Conservation (phyloP, 30 jellyfish, hydroid and myxozoan species). For the Clytia hemisphaerica region DNA sequence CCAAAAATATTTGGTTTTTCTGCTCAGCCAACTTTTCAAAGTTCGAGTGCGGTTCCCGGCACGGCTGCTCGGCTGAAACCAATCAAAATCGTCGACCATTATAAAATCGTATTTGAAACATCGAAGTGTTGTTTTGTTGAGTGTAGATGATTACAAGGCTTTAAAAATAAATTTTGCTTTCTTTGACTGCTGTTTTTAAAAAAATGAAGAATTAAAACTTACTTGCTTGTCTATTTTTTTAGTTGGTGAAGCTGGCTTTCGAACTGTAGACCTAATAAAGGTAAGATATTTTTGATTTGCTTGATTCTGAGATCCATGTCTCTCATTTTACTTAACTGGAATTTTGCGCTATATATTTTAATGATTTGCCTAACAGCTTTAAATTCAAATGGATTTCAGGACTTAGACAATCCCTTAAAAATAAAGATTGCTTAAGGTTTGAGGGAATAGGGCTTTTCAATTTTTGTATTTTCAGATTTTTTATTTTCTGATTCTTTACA, state of each 20-base stretch:
- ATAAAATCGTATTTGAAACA: not conserved
- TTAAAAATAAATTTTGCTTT: not conserved
- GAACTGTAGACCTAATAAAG: slow-evolving; percentile 90
- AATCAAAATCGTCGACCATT: not conserved
- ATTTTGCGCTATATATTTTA: no score
- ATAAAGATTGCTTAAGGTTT: no score
- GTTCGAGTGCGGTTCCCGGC: slow-evolving; percentile 41
- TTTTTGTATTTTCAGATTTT: no score
- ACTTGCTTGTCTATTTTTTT: not conserved
- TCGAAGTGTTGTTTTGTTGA: not conserved
- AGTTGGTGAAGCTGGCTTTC: slow-evolving; percentile 80
- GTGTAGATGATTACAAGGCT: no score
- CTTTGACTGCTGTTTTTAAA: not conserved
- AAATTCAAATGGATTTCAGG: no score
- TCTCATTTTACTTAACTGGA: no score
- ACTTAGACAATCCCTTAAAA: no score
- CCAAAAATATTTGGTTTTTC: slow-evolving; percentile 40
- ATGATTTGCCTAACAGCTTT: no score
- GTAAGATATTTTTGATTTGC: slow-evolving; percentile 32
- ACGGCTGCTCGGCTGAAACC: slow-evolving; percentile 40
- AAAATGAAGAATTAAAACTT: no score
- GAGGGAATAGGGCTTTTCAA: no score
- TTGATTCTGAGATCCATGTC: not conserved
- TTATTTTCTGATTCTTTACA: no score
- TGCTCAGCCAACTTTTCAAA: slow-evolving; percentile 56